Evolutionary conservation across 92 coral and sea anemone genomes (phyloP), one percentile per base, ranked within the genome.

Genomic region (Epizoanthus stellaris): DNA sequence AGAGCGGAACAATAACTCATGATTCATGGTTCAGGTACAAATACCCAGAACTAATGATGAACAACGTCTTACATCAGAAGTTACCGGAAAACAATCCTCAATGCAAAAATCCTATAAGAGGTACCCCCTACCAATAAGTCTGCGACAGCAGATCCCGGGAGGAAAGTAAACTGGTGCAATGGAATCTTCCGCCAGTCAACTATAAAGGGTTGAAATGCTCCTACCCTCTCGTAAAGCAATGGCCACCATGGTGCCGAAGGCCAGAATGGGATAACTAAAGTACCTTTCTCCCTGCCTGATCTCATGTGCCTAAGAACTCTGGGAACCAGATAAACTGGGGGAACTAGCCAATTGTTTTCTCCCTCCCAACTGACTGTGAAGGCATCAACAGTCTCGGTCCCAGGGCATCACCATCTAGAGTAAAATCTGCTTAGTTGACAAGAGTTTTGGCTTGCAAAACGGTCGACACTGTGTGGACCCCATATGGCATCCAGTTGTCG

Each of bases 61-160:
- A 42, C 45, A 3, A 42, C 1, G 4, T 42, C 45, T 42, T 42
- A 42, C 45, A 42, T 1, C 45, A 42, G 45, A 80, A 80, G 36
- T 45, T 72, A 83, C 39, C 49, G 61, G 61, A 83, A 83, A 0
- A 86, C 89, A 66, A 86, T 86, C 69, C 85, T 86, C 68, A 77
- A 38, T 49, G 89, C 85, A 56, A 86, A 77, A 39, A 86, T 71
- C 67, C 76, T 40, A 30, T 65, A 79, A 17, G 84, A 77, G 80
- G 85, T 25, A 52, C 36, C 49, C 87, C 58, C 59, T 25, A 43
- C 81, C 81, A 83, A 69, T 54, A 83, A 47, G 58, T 83, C 87
- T 53, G 11, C 69, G 54, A 54, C 85, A 52, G 89, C 89, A 42
- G 89, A 86, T 6, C 89, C 89, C 39, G 80, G 89, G 71, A 86